Base-by-base conservation (phyloP, 2,797 vertebrate genomes). In the Ceyx erithaca region DNA sequence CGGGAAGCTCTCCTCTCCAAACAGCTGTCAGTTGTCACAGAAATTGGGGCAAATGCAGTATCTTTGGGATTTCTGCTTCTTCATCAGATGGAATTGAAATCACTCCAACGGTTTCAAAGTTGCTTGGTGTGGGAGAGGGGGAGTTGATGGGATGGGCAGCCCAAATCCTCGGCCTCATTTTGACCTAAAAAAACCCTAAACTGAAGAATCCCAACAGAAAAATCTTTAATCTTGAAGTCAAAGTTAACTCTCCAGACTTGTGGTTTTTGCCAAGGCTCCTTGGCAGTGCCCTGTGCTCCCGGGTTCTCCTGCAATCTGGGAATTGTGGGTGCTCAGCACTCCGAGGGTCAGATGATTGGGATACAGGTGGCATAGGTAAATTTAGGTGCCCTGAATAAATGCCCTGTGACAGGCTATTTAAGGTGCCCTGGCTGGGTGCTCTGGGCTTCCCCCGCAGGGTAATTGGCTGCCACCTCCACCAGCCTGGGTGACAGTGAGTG, bases 381-480 rank as follows among this genome's bases (percentile, higher is more conserved):
- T 92, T 89, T 95, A 91, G 89, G 91, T 94, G 80, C 75, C 94
- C 91, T 91, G 69, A 89, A 90, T 85, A 87, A 92, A 76, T 91
- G 85, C 69, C 87, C 72, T 84, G 0, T 71, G 90, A 82, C 81
- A 73, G 49, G n/a, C 92, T 93, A 82, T 94, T 91, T 92, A 92
- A 90, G 81, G 75, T 93, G 54, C 41, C 45, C 10, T 73, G 35
- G 3, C 54, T 62, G 57, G 31, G 48, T 88, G 51, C 63, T 90
- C 91, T 59, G 86, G 68, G 81, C 64, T 94, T 93, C 90, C 69
- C 61, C 57, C 14, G 0, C 19, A 12, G 52, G n/a, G 21, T 64
- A 12, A 4, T 43, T 55, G 25, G 6, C 19, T 69, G 6, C 46
- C 79, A 64, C 70, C 73, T 73, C 59, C 40, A 23, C 37, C 66